Evolutionary conservation across 1,140 invertebrate species (phyloP).

Genomic region (Eumaeus atala): DNA sequence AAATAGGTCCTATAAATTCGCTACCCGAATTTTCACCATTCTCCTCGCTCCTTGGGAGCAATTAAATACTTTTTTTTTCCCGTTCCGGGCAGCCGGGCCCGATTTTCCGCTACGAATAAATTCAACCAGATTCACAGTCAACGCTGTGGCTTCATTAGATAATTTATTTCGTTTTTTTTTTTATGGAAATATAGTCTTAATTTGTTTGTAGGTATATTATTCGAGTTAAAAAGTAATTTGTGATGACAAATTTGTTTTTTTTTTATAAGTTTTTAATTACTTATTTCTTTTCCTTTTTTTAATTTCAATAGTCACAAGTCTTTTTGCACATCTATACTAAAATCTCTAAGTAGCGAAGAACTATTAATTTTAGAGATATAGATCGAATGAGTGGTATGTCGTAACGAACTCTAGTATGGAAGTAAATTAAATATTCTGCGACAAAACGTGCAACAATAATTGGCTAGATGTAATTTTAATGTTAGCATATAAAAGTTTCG

Average conservation of each 20-base stretch:
- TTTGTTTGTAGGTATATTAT: constrained; percentile 9
- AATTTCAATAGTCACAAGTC: no score
- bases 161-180: constrained; percentile 45
- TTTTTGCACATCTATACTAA: no score
- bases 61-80: constrained; percentile 64
- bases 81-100: constrained; percentile 30
- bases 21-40: constrained; percentile 67
- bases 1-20: constrained; percentile 70
- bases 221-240: background rate
- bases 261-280: background rate
- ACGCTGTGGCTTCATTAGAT: constrained; percentile 45
- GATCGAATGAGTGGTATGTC: no score
- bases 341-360: no score
- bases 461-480: no score
- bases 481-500: no score
- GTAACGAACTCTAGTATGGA: no score
- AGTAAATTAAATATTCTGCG: no score
- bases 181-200: constrained; percentile 20
- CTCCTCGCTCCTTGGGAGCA: constrained; percentile 56
- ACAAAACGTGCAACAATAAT: no score
- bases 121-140: constrained; percentile 49
- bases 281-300: background rate
- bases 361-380: no score
- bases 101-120: constrained; percentile 55
- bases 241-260: background rate